Conservation (phyloP, 64 coral and sea anemone species). For the Montipora efflorescens region DNA sequence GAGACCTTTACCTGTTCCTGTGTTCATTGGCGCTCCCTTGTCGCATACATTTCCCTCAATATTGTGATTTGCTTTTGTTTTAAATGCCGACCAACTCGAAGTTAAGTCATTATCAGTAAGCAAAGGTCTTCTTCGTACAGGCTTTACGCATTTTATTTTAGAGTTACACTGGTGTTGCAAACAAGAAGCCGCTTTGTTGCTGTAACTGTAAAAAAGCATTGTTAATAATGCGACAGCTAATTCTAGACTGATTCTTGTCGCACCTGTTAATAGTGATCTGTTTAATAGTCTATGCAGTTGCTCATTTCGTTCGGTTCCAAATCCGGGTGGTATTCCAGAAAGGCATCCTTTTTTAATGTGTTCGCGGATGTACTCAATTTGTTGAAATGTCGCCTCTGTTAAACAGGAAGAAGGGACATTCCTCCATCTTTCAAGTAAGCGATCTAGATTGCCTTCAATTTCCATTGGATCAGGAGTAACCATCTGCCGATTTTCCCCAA, state of each 20-base stretch:
- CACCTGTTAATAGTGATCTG: too few relatives aligned
- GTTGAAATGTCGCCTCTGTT: too few relatives aligned
- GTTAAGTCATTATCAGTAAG: too few relatives aligned
- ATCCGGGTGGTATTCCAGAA: conserved; percentile 50
- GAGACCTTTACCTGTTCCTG: neutral
- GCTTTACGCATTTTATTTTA: neutral
- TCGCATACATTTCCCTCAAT: neutral
- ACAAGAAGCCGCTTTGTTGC: neutral
- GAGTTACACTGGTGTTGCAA: neutral
- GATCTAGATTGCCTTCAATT: neutral
- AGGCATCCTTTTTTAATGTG: conserved; percentile 64
- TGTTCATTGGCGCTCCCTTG: neutral
- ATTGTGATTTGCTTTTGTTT: neutral
- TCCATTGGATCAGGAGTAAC: too few relatives aligned
- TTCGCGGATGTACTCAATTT: too few relatives aligned
- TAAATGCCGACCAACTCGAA: too few relatives aligned
- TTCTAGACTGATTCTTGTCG: conserved; percentile 32
- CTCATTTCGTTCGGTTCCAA: conserved; percentile 13
- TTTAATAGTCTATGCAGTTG: too few relatives aligned
- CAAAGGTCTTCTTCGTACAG: neutral
- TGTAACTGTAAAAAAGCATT: conserved; percentile 14
- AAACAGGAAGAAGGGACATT: too few relatives aligned
- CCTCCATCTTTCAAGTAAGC: neutral
- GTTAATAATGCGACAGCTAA: conserved; percentile 40
- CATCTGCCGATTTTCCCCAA: too few relatives aligned